phyloP scores from a whole-genome alignment of 53 echinoderm and acorn worm genomes.

The Henricia sp. region DNA sequence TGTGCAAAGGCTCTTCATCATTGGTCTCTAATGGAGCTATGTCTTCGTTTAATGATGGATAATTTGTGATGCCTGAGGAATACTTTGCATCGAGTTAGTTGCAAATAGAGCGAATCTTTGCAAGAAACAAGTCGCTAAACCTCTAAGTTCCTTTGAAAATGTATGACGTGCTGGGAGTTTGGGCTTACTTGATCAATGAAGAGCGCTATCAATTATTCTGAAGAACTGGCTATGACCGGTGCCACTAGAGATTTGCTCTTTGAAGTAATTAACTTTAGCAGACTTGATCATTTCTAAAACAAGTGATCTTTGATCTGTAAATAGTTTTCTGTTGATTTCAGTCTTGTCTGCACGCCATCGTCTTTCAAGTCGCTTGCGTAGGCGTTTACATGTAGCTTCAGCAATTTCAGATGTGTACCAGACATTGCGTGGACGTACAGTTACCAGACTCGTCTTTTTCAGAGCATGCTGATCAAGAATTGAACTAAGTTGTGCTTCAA shows the following conservation, averaged over 20 bases:
- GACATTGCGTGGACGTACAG: not conserved
- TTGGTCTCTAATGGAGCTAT: too few relatives aligned
- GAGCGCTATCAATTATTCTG: constrained; percentile 9
- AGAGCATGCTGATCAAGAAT: not conserved
- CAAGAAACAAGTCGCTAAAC: not conserved
- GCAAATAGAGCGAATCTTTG: constrained; percentile 8
- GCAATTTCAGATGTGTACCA: not conserved
- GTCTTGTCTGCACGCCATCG: too few relatives aligned
- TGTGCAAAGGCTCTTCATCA: constrained; percentile 4
- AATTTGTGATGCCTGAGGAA: not conserved
- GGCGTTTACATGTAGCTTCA: too few relatives aligned
- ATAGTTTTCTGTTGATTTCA: too few relatives aligned
- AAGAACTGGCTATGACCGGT: too few relatives aligned
- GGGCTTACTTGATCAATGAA: constrained; percentile 11
- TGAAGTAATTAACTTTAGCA: constrained; percentile 12
- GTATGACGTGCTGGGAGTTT: constrained; percentile 27
- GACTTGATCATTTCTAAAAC: not conserved
- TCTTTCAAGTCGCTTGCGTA: too few relatives aligned
- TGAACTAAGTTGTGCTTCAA: not conserved
- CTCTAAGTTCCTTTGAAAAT: constrained; percentile 14
- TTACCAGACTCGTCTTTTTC: not conserved
- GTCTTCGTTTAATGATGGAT: too few relatives aligned
- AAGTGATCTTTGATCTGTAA: not conserved
- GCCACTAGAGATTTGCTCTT: constrained; percentile 7
- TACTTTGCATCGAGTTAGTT: constrained; percentile 8